Evolutionary conservation across 53 echinoderm and acorn worm genomes (phyloP), one percentile per base, ranked within the genome.

Genomic region (Patiria pectinifera): DNA sequence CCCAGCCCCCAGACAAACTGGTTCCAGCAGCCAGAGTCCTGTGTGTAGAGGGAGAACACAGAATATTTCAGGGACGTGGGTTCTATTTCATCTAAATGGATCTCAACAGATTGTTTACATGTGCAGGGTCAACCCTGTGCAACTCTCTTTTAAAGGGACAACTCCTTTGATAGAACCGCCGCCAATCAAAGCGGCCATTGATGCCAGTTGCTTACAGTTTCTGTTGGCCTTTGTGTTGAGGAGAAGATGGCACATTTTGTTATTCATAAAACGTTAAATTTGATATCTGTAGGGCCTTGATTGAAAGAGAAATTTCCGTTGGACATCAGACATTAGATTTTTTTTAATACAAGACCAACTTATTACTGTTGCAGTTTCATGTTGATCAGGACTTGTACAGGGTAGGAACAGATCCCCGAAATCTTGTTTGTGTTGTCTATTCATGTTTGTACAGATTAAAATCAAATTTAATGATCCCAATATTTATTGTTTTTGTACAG

Each of bases 51-150:
- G 4, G 46, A 79, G 80, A 83, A 22, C 11, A 26, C 23, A 89
- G 89, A 61, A 78, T 79, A 90, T 90, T 72, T 90, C 90, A 90
- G 90, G 90, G 90, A 80, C 90, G 77, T 23, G 79, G 90, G 48
- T 90, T 81, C 81, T 69, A 90, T 90, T 90, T 90, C 90, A 90
- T 63, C 81, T 90, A 80, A 90, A 90, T 90, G 90, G 90, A 90
- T 90, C 90, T 63, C 90, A 63, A 66, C 70, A 90, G 63, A 90
- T 81, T 90, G 90, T 90, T 90, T 90, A 90, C 90, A 90, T 90
- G 90, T 90, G 90, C 69, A 66, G 90, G 90, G 90, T 90, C 90
- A 90, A 14, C 48, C 62, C 84, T 84, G 48, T 62, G 13, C 59
- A 84, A 84, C 66, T 35, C 84, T 66, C 10, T 80, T 80, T 87